Conservation (phyloP, 2,797 vertebrate genomes). For the Masticophis lateralis region DNA sequence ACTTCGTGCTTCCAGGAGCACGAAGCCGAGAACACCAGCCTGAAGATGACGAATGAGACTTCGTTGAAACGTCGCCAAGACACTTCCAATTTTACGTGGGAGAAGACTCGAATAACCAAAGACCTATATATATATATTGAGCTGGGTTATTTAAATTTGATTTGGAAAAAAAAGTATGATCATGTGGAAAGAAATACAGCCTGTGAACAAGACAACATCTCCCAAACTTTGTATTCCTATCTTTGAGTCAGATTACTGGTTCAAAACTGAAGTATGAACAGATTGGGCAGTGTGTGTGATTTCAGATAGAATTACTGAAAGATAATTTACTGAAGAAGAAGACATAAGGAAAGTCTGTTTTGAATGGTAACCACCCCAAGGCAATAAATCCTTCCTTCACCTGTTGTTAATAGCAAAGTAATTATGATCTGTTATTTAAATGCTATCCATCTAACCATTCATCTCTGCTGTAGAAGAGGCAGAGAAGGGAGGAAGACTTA, state of each 20-base stretch:
- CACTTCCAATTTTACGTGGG: too few relatives aligned
- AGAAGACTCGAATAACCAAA: too few relatives aligned
- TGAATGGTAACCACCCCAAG: slow-evolving; percentile 1
- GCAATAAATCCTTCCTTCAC: background rate
- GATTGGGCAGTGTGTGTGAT: background rate
- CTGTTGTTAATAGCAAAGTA: background rate
- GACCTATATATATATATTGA: too few relatives aligned
- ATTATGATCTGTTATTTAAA: background rate
- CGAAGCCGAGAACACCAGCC: too few relatives aligned
- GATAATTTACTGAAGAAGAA: background rate
- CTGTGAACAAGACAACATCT: background rate
- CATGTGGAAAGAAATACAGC: slow-evolving; percentile 7
- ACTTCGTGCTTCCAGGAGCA: too few relatives aligned
- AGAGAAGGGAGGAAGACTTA: background rate
- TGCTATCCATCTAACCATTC: background rate
- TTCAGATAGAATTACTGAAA: slow-evolving; percentile 4
- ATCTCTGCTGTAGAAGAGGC: background rate
- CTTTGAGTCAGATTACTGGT: background rate
- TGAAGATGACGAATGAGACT: too few relatives aligned
- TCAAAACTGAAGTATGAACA: background rate
- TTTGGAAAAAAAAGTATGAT: background rate
- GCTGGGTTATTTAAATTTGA: background rate
- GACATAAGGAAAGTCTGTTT: background rate
- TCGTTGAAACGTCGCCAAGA: too few relatives aligned
- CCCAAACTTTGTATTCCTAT: background rate